phyloP scores from a whole-genome alignment of 2,888 invertebrate species.

The Rutpela maculata region DNA sequence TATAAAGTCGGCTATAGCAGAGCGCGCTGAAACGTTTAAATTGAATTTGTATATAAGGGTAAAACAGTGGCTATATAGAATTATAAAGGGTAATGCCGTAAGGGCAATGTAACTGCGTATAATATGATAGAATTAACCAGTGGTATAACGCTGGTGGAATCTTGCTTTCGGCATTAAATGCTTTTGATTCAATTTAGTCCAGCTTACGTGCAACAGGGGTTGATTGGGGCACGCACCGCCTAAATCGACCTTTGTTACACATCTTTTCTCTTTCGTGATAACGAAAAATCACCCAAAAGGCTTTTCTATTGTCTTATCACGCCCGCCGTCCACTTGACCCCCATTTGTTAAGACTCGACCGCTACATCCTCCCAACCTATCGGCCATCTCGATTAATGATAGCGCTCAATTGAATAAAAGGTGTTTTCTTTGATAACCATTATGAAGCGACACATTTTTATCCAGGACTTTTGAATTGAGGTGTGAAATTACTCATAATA shows the following conservation, averaged over 20 bases:
- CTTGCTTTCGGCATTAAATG: constrained; percentile 68
- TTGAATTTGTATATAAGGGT: constrained; percentile 62
- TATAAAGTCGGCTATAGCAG: constrained; percentile 59
- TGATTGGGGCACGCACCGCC: constrained; percentile 42
- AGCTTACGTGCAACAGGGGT: constrained; percentile 68
- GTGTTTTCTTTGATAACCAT: background rate
- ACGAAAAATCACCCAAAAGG: constrained; percentile 55
- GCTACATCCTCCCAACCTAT: background rate
- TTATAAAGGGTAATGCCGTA: constrained; percentile 53
- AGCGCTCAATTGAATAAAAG: constrained; percentile 15
- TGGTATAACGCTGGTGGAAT: constrained; percentile 63
- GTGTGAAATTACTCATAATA: too few relatives aligned
- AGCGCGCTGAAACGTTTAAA: constrained; percentile 59
- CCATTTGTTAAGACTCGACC: constrained; percentile 60
- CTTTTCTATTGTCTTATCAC: constrained; percentile 67
- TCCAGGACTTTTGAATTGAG: background rate
- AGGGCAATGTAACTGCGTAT: constrained; percentile 65
- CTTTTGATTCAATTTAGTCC: constrained; percentile 70
- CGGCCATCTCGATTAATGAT: constrained; percentile 7
- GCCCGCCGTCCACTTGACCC: constrained; percentile 65
- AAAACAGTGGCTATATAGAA: constrained; percentile 49
- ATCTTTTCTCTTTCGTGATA: constrained; percentile 48
- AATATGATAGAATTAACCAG: constrained; percentile 67
- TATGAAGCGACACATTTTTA: background rate
- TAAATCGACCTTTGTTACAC: constrained; percentile 52